Conservation (phyloP, 2,888 invertebrate species). For the Anodontia alba region DNA sequence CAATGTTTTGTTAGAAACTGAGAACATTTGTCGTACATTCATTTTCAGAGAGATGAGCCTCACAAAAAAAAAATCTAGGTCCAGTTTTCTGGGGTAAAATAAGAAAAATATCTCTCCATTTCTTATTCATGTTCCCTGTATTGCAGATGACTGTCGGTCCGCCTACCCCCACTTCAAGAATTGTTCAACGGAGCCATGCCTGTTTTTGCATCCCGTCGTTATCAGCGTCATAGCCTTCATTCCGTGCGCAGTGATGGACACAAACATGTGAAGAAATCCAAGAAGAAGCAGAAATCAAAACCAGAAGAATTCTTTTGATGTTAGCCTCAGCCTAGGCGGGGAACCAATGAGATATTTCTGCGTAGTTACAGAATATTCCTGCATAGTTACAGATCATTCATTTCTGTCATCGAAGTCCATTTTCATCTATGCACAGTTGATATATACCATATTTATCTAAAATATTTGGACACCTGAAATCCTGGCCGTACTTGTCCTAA, state of each 20-base stretch:
- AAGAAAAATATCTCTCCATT: no score
- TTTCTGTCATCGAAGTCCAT: not conserved
- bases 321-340: not conserved
- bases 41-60: no score
- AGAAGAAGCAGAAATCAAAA: conserved; percentile 51
- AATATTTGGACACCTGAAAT: no score
- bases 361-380: not conserved
- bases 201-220: conserved; percentile 70
- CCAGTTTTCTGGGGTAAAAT: no score
- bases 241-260: conserved; percentile 46
- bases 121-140: no score
- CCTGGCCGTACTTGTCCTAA: no score
- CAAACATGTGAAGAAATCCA: conserved; percentile 38
- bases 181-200: conserved; percentile 69
- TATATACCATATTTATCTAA: no score
- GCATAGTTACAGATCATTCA: no score
- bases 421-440: not conserved
- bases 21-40: no score
- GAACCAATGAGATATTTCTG: no score
- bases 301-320: conserved; percentile 50
- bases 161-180: conserved; percentile 78
- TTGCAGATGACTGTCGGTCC: conserved; percentile 79
- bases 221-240: conserved; percentile 66
- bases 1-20: no score
- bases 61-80: no score